Evolutionary conservation across 2,797 vertebrate species (phyloP).

Genomic region (Euthynnus affinis): DNA sequence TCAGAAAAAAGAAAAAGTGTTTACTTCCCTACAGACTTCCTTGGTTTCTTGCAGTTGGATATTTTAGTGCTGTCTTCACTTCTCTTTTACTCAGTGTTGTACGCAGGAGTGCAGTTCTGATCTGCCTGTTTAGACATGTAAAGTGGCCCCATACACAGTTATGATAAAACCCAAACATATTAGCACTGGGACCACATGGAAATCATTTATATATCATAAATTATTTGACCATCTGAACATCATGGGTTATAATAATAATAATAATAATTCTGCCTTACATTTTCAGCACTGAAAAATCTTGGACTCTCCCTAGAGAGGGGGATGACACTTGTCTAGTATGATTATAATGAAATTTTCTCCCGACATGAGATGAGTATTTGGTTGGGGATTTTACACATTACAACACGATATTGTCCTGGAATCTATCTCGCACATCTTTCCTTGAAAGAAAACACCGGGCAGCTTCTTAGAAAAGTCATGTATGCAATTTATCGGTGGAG

Average conservation of each 20-base stretch:
- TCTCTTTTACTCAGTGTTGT: slow-evolving; percentile 32
- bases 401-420: slow-evolving; percentile 26
- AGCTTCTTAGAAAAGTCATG: background rate
- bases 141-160: no score
- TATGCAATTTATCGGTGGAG: background rate
- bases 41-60: slow-evolving; percentile 28
- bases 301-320: slow-evolving; percentile 27
- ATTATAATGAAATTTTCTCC: slow-evolving; percentile 52
- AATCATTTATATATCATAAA: background rate
- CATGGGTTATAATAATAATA: background rate
- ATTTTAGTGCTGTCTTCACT: slow-evolving; percentile 42
- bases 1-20: slow-evolving; percentile 36
- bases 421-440: slow-evolving; percentile 14
- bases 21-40: slow-evolving; percentile 34
- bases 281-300: slow-evolving; percentile 24
- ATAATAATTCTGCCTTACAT: background rate
- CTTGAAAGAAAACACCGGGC: slow-evolving; percentile 24
- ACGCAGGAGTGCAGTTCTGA: slow-evolving; percentile 3
- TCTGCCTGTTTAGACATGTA: slow-evolving; percentile 4
- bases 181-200: background rate
- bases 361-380: slow-evolving; percentile 47
- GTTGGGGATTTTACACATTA: slow-evolving; percentile 39
- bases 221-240: background rate
- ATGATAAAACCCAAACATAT: background rate
- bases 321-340: slow-evolving; percentile 32